These are phyloP conservation scores for Nyctibius bracteatus DNA, from an alignment of 2,113 vertebrate species.

Conservation along the genomic window DNA sequence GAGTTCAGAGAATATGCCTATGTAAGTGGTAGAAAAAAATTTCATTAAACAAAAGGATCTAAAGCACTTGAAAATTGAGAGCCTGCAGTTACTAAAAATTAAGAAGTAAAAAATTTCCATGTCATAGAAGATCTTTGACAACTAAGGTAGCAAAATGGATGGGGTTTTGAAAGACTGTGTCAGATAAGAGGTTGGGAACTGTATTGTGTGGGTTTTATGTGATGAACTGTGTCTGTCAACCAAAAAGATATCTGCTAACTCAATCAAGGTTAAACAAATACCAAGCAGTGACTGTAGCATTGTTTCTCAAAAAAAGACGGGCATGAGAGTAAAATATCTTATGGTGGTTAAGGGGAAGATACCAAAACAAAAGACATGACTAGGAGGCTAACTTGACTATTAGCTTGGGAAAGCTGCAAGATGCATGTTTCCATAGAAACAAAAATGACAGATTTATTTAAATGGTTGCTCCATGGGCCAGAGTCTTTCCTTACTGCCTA, in stretches of 20 bases:
- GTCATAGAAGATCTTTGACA: neutral
- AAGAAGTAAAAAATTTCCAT: neutral
- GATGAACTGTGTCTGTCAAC: neutral
- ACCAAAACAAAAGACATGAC: neutral
- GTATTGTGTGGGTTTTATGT: neutral
- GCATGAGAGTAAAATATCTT: neutral
- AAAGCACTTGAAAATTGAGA: neutral
- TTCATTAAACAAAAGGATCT: neutral
- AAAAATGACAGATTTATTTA: neutral
- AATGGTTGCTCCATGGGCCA: neutral
- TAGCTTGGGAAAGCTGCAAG: neutral
- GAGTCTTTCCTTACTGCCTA: neutral
- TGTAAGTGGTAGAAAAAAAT: neutral
- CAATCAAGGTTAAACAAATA: neutral
- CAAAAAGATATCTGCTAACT: neutral
- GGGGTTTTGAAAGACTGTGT: neutral
- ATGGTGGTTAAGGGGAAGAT: neutral
- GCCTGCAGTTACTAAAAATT: neutral
- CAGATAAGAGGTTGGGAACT: neutral
- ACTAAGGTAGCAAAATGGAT: neutral
- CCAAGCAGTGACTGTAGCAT: neutral
- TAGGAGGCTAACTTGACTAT: neutral
- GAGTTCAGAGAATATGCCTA: neutral
- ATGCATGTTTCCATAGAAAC: slow-evolving; percentile 47
- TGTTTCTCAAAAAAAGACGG: neutral